These are phyloP conservation scores for Crenichthys baileyi DNA, from an alignment of 2,797 vertebrate genomes.

Conservation along the genomic window DNA sequence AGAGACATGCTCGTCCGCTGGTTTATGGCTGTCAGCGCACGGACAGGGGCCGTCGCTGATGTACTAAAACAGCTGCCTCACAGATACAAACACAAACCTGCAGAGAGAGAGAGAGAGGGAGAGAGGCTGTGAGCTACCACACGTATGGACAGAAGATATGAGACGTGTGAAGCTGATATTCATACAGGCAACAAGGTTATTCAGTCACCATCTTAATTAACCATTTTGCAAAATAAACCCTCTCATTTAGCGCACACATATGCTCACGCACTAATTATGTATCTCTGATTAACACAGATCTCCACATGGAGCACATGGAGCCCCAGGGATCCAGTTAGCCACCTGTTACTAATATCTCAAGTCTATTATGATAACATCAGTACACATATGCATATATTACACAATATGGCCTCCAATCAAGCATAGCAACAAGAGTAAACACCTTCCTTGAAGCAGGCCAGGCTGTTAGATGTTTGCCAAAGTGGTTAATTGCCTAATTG, in stretches of 20 bases:
- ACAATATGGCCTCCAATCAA: conserved; percentile 43
- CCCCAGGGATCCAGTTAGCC: conserved; percentile 71
- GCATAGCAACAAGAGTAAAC: conserved; percentile 34
- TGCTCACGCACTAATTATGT: conserved; percentile 65
- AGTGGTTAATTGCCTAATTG: conserved; percentile 76
- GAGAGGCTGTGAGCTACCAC: not conserved
- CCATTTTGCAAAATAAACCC: conserved; percentile 66
- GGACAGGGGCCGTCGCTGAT: conserved; percentile 57
- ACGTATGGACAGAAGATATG: conserved; percentile 11
- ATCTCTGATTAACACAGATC: conserved; percentile 70
- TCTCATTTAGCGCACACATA: conserved; percentile 32
- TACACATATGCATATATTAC: conserved; percentile 10
- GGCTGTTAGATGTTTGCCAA: conserved; percentile 64
- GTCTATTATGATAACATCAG: conserved; percentile 55
- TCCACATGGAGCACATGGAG: conserved; percentile 61
- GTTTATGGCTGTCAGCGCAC: conserved; percentile 75
- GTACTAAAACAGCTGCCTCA: conserved; percentile 48
- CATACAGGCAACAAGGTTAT: conserved; percentile 42
- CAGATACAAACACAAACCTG: conserved; percentile 13
- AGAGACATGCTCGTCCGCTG: conserved; percentile 81
- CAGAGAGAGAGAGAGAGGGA: conserved; percentile 1
- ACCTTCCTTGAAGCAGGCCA: conserved; percentile 18
- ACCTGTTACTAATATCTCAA: conserved; percentile 76
- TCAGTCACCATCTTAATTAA: conserved; percentile 69
- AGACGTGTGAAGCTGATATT: conserved; percentile 33